phyloP scores from a whole-genome alignment of 2,888 invertebrate species.

The Caenorhabditis afra region DNA sequence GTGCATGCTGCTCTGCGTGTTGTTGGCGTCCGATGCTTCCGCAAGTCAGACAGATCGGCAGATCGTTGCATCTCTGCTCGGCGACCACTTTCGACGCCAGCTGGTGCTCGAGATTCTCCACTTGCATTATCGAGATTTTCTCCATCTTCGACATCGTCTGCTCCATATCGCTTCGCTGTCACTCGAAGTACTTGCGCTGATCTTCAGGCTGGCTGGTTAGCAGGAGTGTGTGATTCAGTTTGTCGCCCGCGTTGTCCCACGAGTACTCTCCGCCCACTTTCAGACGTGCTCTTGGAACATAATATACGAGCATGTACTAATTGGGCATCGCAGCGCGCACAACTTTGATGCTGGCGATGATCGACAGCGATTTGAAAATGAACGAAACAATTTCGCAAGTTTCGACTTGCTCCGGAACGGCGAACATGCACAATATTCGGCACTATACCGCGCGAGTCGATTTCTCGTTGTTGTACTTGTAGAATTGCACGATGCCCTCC shows the following conservation, averaged over 20 bases:
- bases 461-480: constrained; percentile 88
- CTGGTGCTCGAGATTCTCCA: constrained; percentile 83
- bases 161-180: constrained; percentile 83
- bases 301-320: constrained; percentile 96
- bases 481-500: constrained; percentile 95
- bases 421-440: constrained; percentile 90
- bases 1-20: constrained; percentile 92
- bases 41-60: constrained; percentile 99
- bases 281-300: constrained; percentile 86
- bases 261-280: too few relatives aligned
- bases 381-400: constrained; percentile 95
- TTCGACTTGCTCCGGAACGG: constrained; percentile 92
- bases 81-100: constrained; percentile 87
- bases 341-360: constrained; percentile 84
- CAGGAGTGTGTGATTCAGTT: constrained; percentile 94
- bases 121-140: constrained; percentile 80
- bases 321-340: constrained; percentile 91
- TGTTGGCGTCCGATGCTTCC: constrained; percentile 98
- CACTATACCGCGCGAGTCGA: constrained; percentile 83
- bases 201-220: constrained; percentile 95
- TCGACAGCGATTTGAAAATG: constrained; percentile 82
- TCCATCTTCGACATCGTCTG: constrained; percentile 84
- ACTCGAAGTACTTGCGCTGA: constrained; percentile 89
- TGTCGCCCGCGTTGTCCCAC: too few relatives aligned
- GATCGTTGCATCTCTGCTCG: constrained; percentile 84